Base-by-base conservation (phyloP, 2,797 vertebrate species). In the Bucorvus abyssinicus region DNA sequence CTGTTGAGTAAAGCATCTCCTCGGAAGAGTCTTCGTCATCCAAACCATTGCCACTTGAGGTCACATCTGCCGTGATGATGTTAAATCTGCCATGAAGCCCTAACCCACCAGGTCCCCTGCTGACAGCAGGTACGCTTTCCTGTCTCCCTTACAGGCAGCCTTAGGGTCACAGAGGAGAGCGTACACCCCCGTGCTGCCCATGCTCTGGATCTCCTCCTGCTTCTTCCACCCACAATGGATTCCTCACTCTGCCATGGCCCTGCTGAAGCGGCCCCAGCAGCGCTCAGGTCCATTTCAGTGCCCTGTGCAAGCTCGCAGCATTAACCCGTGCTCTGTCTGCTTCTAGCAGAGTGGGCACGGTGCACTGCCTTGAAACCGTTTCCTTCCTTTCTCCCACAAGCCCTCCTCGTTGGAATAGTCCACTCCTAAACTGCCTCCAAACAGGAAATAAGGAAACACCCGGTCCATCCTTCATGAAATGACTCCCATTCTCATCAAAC, bases 11-110 rank as follows among this genome's bases (percentile, higher is more conserved):
- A 82, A 69, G 15, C 6, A 7, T 13, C 49, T 96, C 93, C 65
- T 96, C 89, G 3, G 89, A 92, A 90, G 90, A 94, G 77, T 96
- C 95, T 75, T 97, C 96, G 2, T 96, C 95, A n/a, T 94, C 95
- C 36, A 65, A 91, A 71, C 52, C 94, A 55, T 79, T 84, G 76
- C 95, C 96, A 75, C 96, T 93, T 75, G 94, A 90, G 75, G 77
- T 90, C 92, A 85, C 47, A 64, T 95, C 96, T 97, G 84, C 89
- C 90, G 87, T 87, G 94, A 55, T 92, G 93, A 94, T 49, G 93
- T 95, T 89, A 94, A 89, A 96, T n/a, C 76, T 81, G 59, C 44
- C 78, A 84, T 97, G 86, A 97, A 94, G 73, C 70, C 84, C 26
- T 59, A 71, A 71, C 45, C 29, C 61, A 36, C 32, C 38, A 40